These are phyloP conservation scores for Chaetura pelagica DNA, from an alignment of 2,113 vertebrate species.

Conservation along the genomic window DNA sequence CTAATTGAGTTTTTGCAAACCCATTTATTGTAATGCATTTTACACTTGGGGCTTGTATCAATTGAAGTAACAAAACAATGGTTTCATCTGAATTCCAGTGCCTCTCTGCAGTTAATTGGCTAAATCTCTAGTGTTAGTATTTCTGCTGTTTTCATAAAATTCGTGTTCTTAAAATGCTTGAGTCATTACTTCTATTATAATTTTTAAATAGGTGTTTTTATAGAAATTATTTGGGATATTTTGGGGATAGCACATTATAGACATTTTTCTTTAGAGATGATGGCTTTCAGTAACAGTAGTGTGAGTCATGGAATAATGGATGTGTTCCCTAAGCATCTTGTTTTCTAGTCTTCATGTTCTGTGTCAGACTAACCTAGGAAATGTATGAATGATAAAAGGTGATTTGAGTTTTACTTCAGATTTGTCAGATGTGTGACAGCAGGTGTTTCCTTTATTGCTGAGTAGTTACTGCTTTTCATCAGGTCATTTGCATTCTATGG, in stretches of 20 bases:
- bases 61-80: background rate
- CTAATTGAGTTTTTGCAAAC: background rate
- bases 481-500: background rate
- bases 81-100: background rate
- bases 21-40: background rate
- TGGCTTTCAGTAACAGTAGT: background rate
- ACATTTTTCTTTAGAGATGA: background rate
- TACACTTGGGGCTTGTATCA: background rate
- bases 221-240: background rate
- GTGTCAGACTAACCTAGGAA: background rate
- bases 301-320: background rate
- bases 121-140: background rate
- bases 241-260: background rate
- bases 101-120: background rate
- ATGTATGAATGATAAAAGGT: too few relatives aligned
- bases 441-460: background rate
- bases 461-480: background rate
- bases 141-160: background rate
- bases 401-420: background rate
- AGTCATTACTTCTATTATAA: background rate
- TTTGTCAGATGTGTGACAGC: background rate
- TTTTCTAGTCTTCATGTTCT: background rate
- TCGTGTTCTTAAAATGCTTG: background rate
- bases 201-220: background rate
- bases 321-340: background rate